These are phyloP conservation scores for Melieria crassipennis DNA, from an alignment of 2,888 invertebrate genomes.

Conservation along the genomic window DNA sequence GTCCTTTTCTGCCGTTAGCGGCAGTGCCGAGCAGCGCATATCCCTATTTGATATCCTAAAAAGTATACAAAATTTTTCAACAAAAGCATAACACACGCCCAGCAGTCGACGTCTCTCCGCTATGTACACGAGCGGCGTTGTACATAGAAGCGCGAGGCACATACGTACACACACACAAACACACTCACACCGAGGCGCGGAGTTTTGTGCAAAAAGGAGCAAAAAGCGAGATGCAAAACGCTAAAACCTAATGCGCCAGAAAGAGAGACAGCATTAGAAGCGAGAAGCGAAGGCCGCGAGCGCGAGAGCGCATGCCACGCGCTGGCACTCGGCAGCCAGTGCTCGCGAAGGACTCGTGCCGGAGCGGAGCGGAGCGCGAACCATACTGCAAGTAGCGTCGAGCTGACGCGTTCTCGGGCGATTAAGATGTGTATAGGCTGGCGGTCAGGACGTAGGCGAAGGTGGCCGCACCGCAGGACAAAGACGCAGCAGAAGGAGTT, in stretches of 20 bases:
- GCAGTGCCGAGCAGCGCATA: conserved; percentile 39
- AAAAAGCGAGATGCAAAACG: conserved; percentile 62
- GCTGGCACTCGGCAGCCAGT: too few species aligned
- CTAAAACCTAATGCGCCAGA: conserved; percentile 63
- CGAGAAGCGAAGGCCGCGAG: conserved; percentile 12
- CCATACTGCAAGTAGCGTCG: too few species aligned
- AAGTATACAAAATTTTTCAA: conserved; percentile 52
- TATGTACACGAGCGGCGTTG: conserved; percentile 2
- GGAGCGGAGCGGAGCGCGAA: too few species aligned
- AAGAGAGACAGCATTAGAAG: conserved; percentile 63
- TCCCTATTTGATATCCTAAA: conserved; percentile 60
- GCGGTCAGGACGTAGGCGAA: background rate
- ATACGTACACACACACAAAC: background rate
- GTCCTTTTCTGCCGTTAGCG: conserved; percentile 21
- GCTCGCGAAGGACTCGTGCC: too few species aligned
- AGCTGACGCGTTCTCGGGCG: background rate
- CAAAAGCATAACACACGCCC: conserved; percentile 31
- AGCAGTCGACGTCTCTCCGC: background rate
- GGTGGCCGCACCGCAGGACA: too few species aligned
- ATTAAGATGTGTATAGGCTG: background rate
- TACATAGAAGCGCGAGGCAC: conserved; percentile 1
- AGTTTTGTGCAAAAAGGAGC: conserved; percentile 49
- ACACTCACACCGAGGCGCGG: conserved; percentile 13
- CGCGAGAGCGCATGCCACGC: too few species aligned
- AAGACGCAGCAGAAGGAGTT: too few species aligned